Evolutionary conservation across 2,888 invertebrate species (phyloP), one percentile per base, ranked within the genome.

Genomic region (Melinaea menophilus): DNA sequence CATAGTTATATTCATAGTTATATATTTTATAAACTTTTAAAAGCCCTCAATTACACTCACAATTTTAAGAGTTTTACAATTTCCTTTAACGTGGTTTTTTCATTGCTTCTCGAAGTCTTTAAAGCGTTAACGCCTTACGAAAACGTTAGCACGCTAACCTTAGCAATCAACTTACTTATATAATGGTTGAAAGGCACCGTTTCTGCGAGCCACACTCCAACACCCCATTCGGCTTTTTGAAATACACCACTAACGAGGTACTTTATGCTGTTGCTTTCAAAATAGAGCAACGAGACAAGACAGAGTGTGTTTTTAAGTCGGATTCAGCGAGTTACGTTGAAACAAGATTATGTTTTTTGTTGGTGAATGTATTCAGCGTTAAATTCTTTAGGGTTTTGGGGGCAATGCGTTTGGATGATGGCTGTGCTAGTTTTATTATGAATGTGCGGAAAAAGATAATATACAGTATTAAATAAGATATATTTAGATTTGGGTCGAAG

Each of bases 231-330:
- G 76, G 78, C 79, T 81, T 82, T 83, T 81, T 80, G 79, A 82
- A 83, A 75, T 82, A 81, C 81, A 81, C 74, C 73, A 72, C 84
- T 86, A 86, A 86, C 82, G 86, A 86, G 83, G 78, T 78, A 82
- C 82, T 84, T 78, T 75, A 75, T 72, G 74, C 73, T 69, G 63
- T 68, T 70, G 65, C 72, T 70, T 77, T 74, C 66, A 67, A 68
- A 69, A 69, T 69, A 61, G 66, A 63, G 66, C 63, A 64, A 58
- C 54, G 59, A 62, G 66, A 71, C 68, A 69, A 69, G 70, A 72
- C 69, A 74, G 73, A 74, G 70, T 64, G 66, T 69, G 68, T 66
- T 67, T 37, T 55, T 45, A 58, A 71, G 66, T 67, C 56, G 63
- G 57, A 51, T 31, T 31, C 51, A 51, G 51, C 51, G 51, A 31